A percentile compares a stretch with the other conserved stretches of the same genome.
phyloP scores from a whole-genome alignment of 2,888 invertebrate genomes.

The Dicyrtomina minuta region DNA sequence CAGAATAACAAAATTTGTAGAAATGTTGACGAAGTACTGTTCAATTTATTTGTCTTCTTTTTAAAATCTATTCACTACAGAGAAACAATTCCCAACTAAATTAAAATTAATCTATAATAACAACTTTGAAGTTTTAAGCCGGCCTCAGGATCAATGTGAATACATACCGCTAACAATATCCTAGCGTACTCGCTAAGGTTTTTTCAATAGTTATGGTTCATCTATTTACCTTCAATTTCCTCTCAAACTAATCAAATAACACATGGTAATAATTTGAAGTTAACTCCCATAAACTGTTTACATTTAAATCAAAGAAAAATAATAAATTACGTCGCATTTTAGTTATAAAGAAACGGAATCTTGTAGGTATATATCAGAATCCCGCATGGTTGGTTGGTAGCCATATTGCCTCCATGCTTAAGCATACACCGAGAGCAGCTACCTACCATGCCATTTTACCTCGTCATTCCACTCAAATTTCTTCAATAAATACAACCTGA shows the following conservation, averaged over 20 bases:
- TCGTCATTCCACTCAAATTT: neutral
- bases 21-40: neutral
- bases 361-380: no score
- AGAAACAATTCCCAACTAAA: neutral
- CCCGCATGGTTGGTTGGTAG: neutral
- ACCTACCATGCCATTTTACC: neutral
- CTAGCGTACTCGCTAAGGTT: no score
- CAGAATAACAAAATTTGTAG: neutral
- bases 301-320: no score
- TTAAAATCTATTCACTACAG: neutral
- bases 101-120: neutral
- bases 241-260: no score
- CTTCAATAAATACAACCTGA: neutral
- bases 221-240: no score
- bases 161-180: neutral
- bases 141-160: no score
- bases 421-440: neutral
- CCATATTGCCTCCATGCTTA: slow-evolving; percentile 8
- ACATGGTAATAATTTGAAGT: no score
- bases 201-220: neutral
- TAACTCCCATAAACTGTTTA: neutral
- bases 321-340: no score
- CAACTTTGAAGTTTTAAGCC: no score
- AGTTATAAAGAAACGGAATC: no score
- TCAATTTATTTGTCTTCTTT: neutral